phyloP scores from a whole-genome alignment of 2,113 vertebrate genomes.

The Rutilus rutilus region DNA sequence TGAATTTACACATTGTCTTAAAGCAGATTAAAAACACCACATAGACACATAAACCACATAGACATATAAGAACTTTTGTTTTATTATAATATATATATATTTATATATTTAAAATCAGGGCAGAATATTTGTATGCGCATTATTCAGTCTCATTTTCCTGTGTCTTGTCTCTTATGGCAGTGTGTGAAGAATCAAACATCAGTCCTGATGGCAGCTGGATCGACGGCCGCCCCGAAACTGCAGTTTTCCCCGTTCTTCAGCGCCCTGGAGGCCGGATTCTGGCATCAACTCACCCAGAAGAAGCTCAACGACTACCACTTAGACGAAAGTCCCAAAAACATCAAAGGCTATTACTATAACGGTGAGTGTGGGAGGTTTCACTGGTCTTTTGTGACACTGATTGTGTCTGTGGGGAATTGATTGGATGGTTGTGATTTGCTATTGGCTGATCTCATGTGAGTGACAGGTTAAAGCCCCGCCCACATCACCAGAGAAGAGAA shows the following conservation, averaged over 20 bases:
- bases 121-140: not conserved
- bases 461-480: too few species aligned
- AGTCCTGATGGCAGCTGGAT: slow-evolving; percentile 49
- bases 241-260: slow-evolving; percentile 96
- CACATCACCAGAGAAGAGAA: too few species aligned
- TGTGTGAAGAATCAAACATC: not conserved
- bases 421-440: too few species aligned
- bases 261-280: slow-evolving; percentile 94
- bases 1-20: too few species aligned
- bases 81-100: not conserved
- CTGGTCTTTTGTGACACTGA: too few species aligned
- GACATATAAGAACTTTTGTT: too few species aligned
- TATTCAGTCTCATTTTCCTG: not conserved
- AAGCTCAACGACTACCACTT: slow-evolving; percentile 93
- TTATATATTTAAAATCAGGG: not conserved
- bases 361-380: slow-evolving; percentile 72
- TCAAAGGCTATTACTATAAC: slow-evolving; percentile 95
- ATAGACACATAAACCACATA: too few species aligned
- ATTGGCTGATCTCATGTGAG: too few species aligned
- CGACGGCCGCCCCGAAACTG: slow-evolving; percentile 72
- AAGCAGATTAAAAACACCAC: too few species aligned
- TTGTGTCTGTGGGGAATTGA: too few species aligned
- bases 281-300: slow-evolving; percentile 94
- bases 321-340: slow-evolving; percentile 88
- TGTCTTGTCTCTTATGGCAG: not conserved